Evolutionary conservation across 2,888 invertebrate genomes (phyloP).

Genomic region (Brachyopa scutellaris): DNA sequence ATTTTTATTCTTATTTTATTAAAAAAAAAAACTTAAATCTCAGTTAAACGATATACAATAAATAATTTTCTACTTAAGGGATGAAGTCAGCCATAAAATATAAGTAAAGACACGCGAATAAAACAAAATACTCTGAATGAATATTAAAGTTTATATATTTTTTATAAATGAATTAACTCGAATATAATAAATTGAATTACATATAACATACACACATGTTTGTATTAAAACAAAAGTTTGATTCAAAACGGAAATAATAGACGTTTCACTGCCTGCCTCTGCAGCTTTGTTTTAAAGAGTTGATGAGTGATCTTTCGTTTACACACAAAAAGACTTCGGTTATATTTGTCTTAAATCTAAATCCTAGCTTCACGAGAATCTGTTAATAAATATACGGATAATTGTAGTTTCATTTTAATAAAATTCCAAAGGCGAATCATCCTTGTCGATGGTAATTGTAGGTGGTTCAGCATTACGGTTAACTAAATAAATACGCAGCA

Average conservation of each 20-base stretch:
- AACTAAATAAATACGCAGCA: conserved; percentile 78
- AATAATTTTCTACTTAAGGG: conserved; percentile 22
- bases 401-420: no score
- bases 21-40: conserved; percentile 40
- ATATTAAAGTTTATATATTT: conserved; percentile 35
- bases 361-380: no score
- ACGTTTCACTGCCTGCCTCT: no score
- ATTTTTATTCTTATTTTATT: conserved; percentile 27
- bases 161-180: conserved; percentile 11
- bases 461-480: conserved; percentile 76
- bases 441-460: conserved; percentile 68
- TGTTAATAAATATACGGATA: no score
- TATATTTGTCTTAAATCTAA: no score
- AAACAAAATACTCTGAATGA: conserved; percentile 40
- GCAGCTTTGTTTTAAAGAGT: no score
- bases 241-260: no score
- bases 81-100: conserved; percentile 54
- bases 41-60: conserved; percentile 36
- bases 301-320: no score
- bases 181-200: conserved; percentile 51
- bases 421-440: conserved; percentile 70
- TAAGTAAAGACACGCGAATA: conserved; percentile 38
- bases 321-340: no score
- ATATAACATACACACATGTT: no score
- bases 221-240: not conserved